Percentiles rank a stretch among this genome's conserved stretches.
Conservation (phyloP, 2,113 vertebrate species). For the Sturnira hondurensis region DNA sequence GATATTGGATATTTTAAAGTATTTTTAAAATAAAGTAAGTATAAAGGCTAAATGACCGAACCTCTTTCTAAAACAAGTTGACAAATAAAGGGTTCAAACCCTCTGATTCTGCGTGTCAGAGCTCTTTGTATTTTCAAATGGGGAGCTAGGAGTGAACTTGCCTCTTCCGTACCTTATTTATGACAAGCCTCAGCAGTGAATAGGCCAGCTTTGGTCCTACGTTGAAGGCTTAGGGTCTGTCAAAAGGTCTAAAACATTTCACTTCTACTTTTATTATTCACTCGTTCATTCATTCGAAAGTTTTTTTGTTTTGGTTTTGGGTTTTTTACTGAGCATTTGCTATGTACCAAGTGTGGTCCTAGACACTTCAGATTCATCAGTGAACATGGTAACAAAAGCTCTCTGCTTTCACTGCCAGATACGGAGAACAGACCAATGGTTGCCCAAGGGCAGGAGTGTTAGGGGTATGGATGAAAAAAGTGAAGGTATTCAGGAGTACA, state of each 20-base stretch:
- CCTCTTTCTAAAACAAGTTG: background rate
- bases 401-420: background rate
- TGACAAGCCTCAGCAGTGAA: background rate
- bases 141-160: background rate
- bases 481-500: background rate
- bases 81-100: background rate
- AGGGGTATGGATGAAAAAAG: background rate
- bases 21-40: constrained; percentile 1
- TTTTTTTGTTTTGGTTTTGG: no score
- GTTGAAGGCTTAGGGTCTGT: background rate
- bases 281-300: background rate
- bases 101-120: background rate
- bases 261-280: background rate
- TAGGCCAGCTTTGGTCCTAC: background rate
- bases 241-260: background rate
- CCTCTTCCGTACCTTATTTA: background rate
- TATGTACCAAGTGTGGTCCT: background rate
- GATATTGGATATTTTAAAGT: background rate
- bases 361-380: background rate
- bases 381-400: background rate
- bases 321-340: background rate
- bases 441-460: background rate
- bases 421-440: background rate
- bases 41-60: background rate
- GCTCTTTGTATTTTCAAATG: background rate